Percentiles rank a stretch among this genome's conserved stretches.
phyloP scores from a whole-genome alignment of 92 coral and sea anemone species.

The Zoanthus solanderi region DNA sequence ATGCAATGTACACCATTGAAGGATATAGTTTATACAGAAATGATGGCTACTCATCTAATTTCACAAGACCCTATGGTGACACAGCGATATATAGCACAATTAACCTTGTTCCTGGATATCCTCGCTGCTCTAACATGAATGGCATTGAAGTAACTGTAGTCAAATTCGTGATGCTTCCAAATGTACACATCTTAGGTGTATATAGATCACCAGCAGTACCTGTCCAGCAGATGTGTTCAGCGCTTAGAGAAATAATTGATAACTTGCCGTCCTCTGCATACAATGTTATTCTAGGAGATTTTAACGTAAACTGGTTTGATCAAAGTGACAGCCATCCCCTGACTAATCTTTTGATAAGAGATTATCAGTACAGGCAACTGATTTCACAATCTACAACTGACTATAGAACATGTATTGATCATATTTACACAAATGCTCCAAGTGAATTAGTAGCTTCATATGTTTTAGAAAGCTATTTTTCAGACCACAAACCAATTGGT shows the following conservation, averaged over 20 bases:
- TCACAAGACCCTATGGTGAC: constrained; percentile 52
- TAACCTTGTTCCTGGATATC: constrained; percentile 56
- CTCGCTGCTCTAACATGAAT: constrained; percentile 58
- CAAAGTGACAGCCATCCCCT: constrained; percentile 16
- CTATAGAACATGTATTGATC: constrained; percentile 5
- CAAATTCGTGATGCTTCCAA: constrained; percentile 26
- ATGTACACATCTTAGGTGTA: constrained; percentile 33
- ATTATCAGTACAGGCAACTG: constrained; percentile 19
- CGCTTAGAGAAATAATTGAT: not conserved
- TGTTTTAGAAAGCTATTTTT: constrained; percentile 15
- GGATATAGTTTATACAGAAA: constrained; percentile 15
- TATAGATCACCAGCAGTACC: constrained; percentile 56
- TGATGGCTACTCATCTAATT: not conserved
- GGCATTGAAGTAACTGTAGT: constrained; percentile 58
- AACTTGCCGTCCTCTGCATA: constrained; percentile 3
- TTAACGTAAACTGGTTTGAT: constrained; percentile 2
- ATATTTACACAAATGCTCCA: constrained; percentile 18
- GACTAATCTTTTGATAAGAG: constrained; percentile 7
- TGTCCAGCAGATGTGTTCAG: constrained; percentile 25
- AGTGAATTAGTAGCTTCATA: constrained; percentile 18
- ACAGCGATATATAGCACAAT: constrained; percentile 66
- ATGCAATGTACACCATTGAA: constrained; percentile 35
- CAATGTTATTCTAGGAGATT: not conserved
- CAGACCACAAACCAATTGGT: constrained; percentile 27
- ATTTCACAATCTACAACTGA: not conserved